phyloP scores from a whole-genome alignment of 2,797 vertebrate species.

The Mormyrops attenuatus region DNA sequence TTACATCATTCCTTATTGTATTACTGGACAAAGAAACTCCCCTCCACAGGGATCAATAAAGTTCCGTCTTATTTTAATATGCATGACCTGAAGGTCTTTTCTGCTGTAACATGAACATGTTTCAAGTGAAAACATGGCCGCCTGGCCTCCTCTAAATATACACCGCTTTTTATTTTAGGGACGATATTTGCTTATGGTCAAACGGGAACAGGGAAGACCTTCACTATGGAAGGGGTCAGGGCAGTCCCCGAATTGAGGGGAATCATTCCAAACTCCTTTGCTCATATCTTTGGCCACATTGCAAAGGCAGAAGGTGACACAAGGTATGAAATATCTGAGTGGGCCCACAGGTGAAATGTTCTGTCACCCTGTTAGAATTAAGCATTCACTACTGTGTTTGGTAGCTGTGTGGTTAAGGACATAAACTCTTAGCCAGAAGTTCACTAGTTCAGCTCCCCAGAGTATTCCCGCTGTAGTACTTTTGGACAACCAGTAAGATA shows the following conservation, averaged over 20 bases:
- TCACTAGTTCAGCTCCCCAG: not conserved
- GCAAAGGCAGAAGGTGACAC: conserved; percentile 97
- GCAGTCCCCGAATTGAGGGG: conserved; percentile 93
- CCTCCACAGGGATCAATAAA: not conserved
- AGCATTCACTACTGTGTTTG: not conserved
- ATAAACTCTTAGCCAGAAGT: not conserved
- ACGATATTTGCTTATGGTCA: conserved; percentile 98
- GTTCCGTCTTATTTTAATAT: not conserved
- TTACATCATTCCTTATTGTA: not conserved
- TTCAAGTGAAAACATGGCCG: not conserved
- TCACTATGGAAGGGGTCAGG: conserved; percentile 96
- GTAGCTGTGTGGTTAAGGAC: not conserved
- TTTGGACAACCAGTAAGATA: not conserved
- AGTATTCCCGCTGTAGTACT: not conserved
- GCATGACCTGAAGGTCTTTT: not conserved
- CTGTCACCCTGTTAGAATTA: not conserved
- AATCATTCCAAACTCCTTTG: conserved; percentile 99
- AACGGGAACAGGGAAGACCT: conserved; percentile 97
- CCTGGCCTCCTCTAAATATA: not conserved
- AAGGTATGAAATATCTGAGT: conserved; percentile 58
- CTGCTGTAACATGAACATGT: not conserved
- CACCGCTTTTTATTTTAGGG: conserved; percentile 55
- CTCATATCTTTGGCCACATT: conserved; percentile 96
- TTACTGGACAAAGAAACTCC: not conserved
- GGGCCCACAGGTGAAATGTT: not conserved